Evolutionary conservation across 2,797 vertebrate species (phyloP).

Genomic region (Aplochiton taeniatus): DNA sequence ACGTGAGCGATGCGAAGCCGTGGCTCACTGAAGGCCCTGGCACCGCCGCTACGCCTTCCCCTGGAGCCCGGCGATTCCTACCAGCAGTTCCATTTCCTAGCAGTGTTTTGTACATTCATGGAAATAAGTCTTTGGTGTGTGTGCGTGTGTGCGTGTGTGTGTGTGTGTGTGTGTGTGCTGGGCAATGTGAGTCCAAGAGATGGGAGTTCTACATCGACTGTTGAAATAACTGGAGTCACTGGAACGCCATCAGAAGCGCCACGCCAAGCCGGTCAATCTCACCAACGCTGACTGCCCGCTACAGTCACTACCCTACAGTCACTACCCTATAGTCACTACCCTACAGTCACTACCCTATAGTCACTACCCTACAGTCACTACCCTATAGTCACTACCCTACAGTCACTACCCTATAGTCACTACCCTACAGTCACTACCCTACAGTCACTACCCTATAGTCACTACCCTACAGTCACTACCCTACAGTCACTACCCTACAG

Average conservation of each 20-base stretch:
- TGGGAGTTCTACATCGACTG: conserved; percentile 13
- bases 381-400: too few relatives aligned
- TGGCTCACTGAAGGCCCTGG: conserved; percentile 35
- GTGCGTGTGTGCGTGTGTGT: conserved; percentile 36
- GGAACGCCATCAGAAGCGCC: conserved; percentile 51
- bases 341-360: too few relatives aligned
- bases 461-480: too few relatives aligned
- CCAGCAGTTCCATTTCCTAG: conserved; percentile 25
- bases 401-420: too few relatives aligned
- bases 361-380: too few relatives aligned
- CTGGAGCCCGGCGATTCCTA: conserved; percentile 35
- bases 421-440: too few relatives aligned
- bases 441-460: too few relatives aligned
- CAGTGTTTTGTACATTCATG: conserved; percentile 15
- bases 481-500: too few relatives aligned
- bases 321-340: too few relatives aligned
- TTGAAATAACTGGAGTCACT: conserved; percentile 51
- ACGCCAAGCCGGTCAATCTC: conserved; percentile 48
- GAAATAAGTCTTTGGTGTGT: conserved; percentile 33
- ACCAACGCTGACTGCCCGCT: conserved; percentile 45
- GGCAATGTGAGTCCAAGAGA: conserved; percentile 48
- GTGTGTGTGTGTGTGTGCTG: conserved; percentile 35
- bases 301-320: too few relatives aligned
- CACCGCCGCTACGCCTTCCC: conserved; percentile 7
- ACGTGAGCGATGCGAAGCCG: conserved; percentile 56